Evolutionary conservation across 2,797 vertebrate genomes (phyloP).

Genomic region (Arvicola amphibius): DNA sequence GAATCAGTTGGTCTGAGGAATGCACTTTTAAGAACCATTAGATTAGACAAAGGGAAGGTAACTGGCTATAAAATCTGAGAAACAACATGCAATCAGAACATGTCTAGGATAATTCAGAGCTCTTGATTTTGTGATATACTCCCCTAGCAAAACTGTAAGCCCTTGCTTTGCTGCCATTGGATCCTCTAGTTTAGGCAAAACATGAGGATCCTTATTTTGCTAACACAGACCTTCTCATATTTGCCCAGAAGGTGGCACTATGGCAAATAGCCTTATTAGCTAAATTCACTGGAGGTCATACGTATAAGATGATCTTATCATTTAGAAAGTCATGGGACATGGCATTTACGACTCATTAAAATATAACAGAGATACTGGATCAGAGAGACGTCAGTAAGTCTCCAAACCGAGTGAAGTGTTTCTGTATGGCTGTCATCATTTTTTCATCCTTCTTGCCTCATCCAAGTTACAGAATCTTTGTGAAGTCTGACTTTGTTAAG

Average conservation of each 20-base stretch:
- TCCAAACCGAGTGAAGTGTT: not conserved
- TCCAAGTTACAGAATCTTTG: not conserved
- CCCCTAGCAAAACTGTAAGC: not conserved
- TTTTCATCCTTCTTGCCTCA: not conserved
- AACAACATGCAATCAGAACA: not conserved
- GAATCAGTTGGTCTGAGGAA: not conserved
- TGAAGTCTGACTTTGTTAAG: constrained; percentile 31
- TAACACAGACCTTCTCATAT: not conserved
- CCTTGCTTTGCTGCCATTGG: not conserved
- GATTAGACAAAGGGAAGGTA: not conserved
- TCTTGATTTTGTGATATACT: not conserved
- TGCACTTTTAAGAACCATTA: not conserved
- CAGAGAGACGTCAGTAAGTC: not conserved
- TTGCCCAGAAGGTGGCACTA: constrained; percentile 33
- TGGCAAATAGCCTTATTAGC: not conserved
- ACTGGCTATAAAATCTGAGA: not conserved
- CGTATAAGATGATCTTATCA: not conserved
- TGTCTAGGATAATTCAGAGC: not conserved
- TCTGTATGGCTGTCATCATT: not conserved
- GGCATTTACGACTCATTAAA: not conserved
- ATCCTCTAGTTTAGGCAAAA: constrained; percentile 3
- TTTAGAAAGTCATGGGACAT: not conserved
- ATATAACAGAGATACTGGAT: not conserved
- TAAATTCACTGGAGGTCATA: not conserved
- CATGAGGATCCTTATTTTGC: not conserved